Evolutionary conservation across 2,113 vertebrate species (phyloP).

Genomic region (Diadophis punctatus): DNA sequence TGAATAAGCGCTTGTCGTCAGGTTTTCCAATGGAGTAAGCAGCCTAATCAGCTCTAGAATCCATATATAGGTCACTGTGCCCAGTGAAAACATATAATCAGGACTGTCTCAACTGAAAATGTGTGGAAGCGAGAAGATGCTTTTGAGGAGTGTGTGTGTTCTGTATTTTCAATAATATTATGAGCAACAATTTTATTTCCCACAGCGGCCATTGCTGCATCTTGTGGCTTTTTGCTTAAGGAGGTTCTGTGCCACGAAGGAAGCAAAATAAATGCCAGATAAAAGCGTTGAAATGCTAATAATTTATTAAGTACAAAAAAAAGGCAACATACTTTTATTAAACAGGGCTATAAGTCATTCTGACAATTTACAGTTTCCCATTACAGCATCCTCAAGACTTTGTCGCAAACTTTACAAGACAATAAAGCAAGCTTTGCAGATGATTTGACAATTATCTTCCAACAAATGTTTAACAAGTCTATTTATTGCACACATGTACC

Average conservation of each 20-base stretch:
- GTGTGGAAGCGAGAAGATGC: background rate
- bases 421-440: slow-evolving; percentile 8
- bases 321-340: background rate
- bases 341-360: background rate
- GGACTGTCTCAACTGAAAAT: background rate
- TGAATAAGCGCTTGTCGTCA: slow-evolving; percentile 29
- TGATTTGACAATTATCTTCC: slow-evolving; percentile 26
- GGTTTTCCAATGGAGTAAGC: slow-evolving; percentile 47
- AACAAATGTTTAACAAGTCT: slow-evolving; percentile 29
- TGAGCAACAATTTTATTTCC: background rate
- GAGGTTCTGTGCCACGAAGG: background rate
- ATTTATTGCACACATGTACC: background rate
- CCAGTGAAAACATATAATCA: background rate
- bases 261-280: background rate
- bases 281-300: background rate
- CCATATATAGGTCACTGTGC: background rate
- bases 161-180: background rate
- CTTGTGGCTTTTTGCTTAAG: background rate
- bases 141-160: too few relatives aligned
- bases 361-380: background rate
- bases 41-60: slow-evolving; percentile 35
- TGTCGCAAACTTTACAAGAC: background rate
- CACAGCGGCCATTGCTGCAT: background rate
- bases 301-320: background rate
- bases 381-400: background rate